Conservation (phyloP, 2,113 vertebrate genomes). For the Oxygymnocypris stewartii region DNA sequence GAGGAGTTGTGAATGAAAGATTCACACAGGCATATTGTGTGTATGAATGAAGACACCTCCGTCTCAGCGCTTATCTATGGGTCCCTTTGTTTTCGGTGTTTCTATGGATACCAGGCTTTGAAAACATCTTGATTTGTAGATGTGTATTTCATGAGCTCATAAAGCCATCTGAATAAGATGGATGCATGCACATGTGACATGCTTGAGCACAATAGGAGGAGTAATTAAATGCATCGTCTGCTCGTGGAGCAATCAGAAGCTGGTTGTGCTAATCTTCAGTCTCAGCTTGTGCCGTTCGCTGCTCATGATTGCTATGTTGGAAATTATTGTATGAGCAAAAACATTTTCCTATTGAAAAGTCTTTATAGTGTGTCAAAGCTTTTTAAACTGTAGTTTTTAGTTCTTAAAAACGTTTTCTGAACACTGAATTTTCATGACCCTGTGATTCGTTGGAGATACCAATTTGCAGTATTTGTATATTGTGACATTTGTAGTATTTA, state of each 20-base stretch:
- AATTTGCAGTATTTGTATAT: neutral
- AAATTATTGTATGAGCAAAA: constrained; percentile 11
- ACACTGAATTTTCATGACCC: neutral
- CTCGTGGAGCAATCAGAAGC: constrained; percentile 48
- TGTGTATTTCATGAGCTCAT: neutral
- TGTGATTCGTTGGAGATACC: neutral
- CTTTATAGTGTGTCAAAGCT: neutral
- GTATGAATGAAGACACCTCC: neutral
- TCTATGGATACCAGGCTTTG: neutral
- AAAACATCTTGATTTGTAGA: neutral
- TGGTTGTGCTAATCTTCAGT: constrained; percentile 49
- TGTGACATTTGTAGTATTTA: neutral
- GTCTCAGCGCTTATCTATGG: neutral
- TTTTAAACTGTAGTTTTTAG: neutral
- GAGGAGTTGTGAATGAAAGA: constrained; percentile 37
- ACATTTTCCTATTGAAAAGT: neutral
- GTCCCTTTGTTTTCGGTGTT: neutral
- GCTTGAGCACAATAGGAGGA: constrained; percentile 22
- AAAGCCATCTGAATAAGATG: neutral
- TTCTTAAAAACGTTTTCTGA: neutral
- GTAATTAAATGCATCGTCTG: constrained; percentile 47
- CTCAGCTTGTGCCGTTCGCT: constrained; percentile 40
- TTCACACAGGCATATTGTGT: constrained; percentile 42
- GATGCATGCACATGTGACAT: constrained; percentile 13
- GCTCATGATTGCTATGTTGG: constrained; percentile 48